These are phyloP conservation scores for Pseudoatta argentina DNA, from an alignment of 1,140 invertebrate genomes.

Conservation along the genomic window DNA sequence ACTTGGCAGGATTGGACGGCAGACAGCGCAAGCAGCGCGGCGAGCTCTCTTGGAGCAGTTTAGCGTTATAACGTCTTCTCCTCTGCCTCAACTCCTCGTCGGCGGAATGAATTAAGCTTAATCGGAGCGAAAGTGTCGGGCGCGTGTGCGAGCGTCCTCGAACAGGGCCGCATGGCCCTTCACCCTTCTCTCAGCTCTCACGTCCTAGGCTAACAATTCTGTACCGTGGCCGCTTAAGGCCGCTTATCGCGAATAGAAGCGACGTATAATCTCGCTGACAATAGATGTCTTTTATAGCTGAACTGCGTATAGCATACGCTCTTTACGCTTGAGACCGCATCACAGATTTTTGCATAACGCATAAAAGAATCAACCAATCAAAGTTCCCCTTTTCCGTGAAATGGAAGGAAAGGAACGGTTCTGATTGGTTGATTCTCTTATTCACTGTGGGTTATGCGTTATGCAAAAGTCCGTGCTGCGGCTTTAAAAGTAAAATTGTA, in stretches of 20 bases:
- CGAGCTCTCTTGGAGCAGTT: conserved; percentile 74
- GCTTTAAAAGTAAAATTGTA: no score
- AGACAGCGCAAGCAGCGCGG: conserved; percentile 82
- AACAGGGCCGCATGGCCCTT: conserved; percentile 76
- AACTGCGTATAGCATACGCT: no score
- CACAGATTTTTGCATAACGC: no score
- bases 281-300: no score
- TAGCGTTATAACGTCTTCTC: conserved; percentile 78
- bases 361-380: no score
- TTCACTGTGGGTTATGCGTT: no score
- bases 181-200: conserved; percentile 48
- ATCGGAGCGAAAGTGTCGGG: conserved; percentile 83
- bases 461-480: no score
- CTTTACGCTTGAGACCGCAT: no score
- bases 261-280: background rate
- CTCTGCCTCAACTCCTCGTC: conserved; percentile 77
- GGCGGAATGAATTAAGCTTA: conserved; percentile 82
- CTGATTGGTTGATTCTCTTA: no score
- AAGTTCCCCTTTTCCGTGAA: no score
- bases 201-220: conserved; percentile 4
- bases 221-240: background rate
- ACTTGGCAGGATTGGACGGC: conserved; percentile 85
- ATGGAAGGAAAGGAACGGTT: no score
- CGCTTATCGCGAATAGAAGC: background rate
- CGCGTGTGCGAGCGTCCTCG: conserved; percentile 76